Evolutionary conservation across 2,113 vertebrate species (phyloP), one percentile per base, ranked within the genome.

Genomic region (Rhinoderma darwinii): DNA sequence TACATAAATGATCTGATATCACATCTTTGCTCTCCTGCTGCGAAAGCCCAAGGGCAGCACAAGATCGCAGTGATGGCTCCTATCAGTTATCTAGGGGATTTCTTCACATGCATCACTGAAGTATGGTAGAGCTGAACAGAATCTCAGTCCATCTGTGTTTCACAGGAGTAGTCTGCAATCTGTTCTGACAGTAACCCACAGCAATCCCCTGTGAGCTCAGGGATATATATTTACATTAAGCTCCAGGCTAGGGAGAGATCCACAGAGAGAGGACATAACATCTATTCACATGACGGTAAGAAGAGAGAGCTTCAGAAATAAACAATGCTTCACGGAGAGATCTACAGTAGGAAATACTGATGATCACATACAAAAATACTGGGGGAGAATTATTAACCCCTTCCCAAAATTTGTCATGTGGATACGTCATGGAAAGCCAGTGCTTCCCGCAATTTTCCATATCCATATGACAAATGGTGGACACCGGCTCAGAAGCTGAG

Each of bases 171-270:
- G 25, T n/a, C 79, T 82, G 59, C 79, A 66, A 82, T 82, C 79
- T 82, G 79, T 82, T 66, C 32, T 82, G 56, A 82, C 56, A 63
- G 79, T 82, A 59, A 82, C 79, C 79, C 39, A 82, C 59, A 63
- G 61, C 54, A 9, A 59, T 82, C 79, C 79, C 79, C n/a, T 7
- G 6, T 63, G 79, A 41, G 17, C 15, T 44, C 22, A 18, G 54
- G 25, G 39, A n/a, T 25, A 82, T 82, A 37, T 43, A 66, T 66
- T 82, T 82, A 32, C 25, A 66, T 82, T 56, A 37, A 44, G 79
- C 79, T 82, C 37, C 56, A 43, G 79, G 79, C 56, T 66, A 43
- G 25, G 22, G 14, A 61, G 39, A 61, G 59, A 82, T 82, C 79
- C 59, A 30, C 15, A 0, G 79, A 66, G 79, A 82, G 25, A 66